Conservation (phyloP, 2,888 invertebrate species). For the Chrysomela aeneicollis region DNA sequence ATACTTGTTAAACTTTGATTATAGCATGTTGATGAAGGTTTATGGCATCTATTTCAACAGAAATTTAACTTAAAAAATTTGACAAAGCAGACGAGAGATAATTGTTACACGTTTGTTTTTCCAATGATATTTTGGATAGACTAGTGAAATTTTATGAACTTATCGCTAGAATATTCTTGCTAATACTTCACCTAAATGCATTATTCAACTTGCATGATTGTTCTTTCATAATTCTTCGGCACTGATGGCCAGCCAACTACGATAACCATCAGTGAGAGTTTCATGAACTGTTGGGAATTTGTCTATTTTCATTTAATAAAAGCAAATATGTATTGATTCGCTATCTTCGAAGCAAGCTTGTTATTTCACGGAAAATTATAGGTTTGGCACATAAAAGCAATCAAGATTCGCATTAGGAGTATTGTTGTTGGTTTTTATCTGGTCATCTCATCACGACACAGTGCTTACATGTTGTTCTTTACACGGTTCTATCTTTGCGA, state of each 20-base stretch:
- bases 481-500: background rate
- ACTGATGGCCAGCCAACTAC: background rate
- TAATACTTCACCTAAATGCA: background rate
- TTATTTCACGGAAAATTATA: conserved; percentile 44
- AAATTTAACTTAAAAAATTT: too few species aligned
- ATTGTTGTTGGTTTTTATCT: conserved; percentile 29
- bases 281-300: conserved; percentile 31
- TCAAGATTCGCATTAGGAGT: conserved; percentile 9
- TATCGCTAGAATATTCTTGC: background rate
- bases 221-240: background rate
- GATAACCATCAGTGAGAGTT: conserved; percentile 31
- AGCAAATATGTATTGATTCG: conserved; percentile 28
- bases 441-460: conserved; percentile 31
- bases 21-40: too few species aligned
- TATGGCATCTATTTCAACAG: too few species aligned
- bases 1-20: too few species aligned
- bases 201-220: background rate
- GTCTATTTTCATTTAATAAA: conserved; percentile 32
- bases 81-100: too few species aligned
- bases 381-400: conserved; percentile 33
- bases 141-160: too few species aligned
- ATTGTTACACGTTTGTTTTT: too few species aligned
- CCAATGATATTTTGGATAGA: too few species aligned
- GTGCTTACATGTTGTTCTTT: conserved; percentile 3
- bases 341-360: conserved; percentile 32